Conservation (phyloP, 2,113 vertebrate species). For the Pavo muticus region DNA sequence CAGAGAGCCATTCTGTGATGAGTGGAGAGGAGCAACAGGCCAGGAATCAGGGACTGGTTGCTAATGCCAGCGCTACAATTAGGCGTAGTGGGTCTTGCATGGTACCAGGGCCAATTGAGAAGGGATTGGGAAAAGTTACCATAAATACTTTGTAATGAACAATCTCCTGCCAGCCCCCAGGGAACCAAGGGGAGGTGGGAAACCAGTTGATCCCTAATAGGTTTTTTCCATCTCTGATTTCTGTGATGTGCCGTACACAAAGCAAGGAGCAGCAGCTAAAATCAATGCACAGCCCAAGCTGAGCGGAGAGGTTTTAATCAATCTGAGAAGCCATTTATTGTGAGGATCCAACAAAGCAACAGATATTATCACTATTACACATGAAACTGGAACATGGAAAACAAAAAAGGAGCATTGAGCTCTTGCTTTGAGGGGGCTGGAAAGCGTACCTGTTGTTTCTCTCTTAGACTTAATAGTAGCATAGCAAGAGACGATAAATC, state of each 20-base stretch:
- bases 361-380: constrained; percentile 57
- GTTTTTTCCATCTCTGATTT: constrained; percentile 69
- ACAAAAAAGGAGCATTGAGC: constrained; percentile 34
- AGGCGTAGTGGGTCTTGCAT: not conserved
- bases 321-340: constrained; percentile 53
- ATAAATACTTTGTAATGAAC: not conserved
- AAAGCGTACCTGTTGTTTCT: not conserved
- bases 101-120: not conserved
- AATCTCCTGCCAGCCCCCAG: not conserved
- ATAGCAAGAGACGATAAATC: not conserved
- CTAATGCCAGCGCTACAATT: not conserved
- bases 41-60: not conserved
- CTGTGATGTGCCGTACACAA: constrained; percentile 60
- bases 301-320: constrained; percentile 67
- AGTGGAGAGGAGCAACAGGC: not conserved
- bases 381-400: constrained; percentile 5
- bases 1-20: not conserved
- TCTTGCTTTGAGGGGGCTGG: not conserved
- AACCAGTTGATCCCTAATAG: constrained; percentile 32
- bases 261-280: constrained; percentile 57
- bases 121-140: not conserved
- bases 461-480: not conserved
- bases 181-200: not conserved
- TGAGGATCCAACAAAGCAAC: constrained; percentile 64
- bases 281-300: constrained; percentile 60